Percentiles rank a stretch among this genome's conserved stretches.
Evolutionary conservation across 2,888 invertebrate species (phyloP).

Genomic region (Allacma fusca): DNA sequence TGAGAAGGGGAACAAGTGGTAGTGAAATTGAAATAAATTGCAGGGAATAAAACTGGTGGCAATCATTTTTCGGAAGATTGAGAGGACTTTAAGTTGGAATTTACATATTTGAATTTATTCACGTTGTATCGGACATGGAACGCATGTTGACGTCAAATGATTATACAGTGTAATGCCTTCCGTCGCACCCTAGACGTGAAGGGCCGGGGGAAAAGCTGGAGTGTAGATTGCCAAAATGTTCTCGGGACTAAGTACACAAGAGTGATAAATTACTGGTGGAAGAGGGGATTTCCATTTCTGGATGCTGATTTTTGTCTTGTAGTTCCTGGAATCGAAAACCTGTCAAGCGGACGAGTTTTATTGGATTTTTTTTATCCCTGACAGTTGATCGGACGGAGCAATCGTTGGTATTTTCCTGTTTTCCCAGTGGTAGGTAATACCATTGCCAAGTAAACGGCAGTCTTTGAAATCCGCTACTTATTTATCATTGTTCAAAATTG

Average conservation of each 20-base stretch:
- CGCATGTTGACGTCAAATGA: not conserved
- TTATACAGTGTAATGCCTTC: not conserved
- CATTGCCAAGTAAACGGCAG: slow-evolving; percentile 4
- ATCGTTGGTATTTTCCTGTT: not conserved
- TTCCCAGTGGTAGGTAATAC: slow-evolving; percentile 1
- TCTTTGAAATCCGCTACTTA: slow-evolving; percentile 17
- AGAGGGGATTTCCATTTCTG: slow-evolving; percentile 23
- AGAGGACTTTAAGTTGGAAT: not conserved
- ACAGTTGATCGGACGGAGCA: slow-evolving; percentile 9
- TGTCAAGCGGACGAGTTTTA: slow-evolving; percentile 23
- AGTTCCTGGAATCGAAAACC: slow-evolving; percentile 25
- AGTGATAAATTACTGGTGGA: slow-evolving; percentile 20
- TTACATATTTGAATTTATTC: slow-evolving; percentile 4
- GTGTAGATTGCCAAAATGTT: slow-evolving; percentile 15
- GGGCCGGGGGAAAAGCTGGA: not conserved
- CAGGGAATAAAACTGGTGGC: not conserved
- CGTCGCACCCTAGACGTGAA: not conserved
- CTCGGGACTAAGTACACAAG: not conserved
- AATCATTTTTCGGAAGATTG: not conserved
- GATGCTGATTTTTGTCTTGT: slow-evolving; percentile 22
- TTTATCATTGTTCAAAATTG: slow-evolving; percentile 9
- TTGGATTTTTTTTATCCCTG: slow-evolving; percentile 24
- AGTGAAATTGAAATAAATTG: not conserved
- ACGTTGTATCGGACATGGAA: not conserved
- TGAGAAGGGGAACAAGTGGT: slow-evolving; percentile 2